Conservation (phyloP, 2,113 vertebrate genomes). For the Gallinago undulata region DNA sequence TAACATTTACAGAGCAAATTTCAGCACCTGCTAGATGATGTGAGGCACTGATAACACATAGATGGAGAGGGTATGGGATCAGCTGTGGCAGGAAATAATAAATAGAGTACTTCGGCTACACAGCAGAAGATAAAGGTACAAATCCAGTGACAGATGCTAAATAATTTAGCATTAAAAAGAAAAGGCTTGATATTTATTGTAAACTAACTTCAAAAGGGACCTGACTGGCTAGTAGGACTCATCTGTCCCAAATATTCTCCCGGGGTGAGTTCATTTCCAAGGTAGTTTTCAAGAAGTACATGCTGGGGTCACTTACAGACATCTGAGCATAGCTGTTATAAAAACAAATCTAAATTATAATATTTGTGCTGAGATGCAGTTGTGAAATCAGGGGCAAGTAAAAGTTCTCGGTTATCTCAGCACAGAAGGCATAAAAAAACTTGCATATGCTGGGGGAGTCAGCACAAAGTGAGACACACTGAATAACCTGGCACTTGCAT, state of each 20-base stretch:
- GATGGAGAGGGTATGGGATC: slow-evolving; percentile 33
- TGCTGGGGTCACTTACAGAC: not conserved
- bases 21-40: slow-evolving; percentile 52
- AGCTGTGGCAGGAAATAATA: slow-evolving; percentile 57
- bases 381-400: not conserved
- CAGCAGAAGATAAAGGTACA: slow-evolving; percentile 10
- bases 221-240: not conserved
- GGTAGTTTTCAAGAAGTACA: not conserved
- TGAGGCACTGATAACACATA: slow-evolving; percentile 36
- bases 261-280: not conserved
- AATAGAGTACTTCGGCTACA: slow-evolving; percentile 25
- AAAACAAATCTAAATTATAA: not conserved
- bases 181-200: slow-evolving; percentile 7
- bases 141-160: not conserved
- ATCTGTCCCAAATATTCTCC: not conserved
- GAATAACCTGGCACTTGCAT: not conserved
- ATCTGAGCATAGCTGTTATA: not conserved
- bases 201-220: not conserved
- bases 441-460: not conserved
- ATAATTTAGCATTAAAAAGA: slow-evolving; percentile 17
- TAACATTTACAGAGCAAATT: slow-evolving; percentile 72
- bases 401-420: not conserved
- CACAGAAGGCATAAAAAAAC: not conserved
- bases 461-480: not conserved
- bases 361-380: not conserved